A percentile compares a stretch with the other conserved stretches of the same genome.
Evolutionary conservation across 30 jellyfish, hydroid and myxozoan species (phyloP).

Genomic region (Cassiopea xamachana): DNA sequence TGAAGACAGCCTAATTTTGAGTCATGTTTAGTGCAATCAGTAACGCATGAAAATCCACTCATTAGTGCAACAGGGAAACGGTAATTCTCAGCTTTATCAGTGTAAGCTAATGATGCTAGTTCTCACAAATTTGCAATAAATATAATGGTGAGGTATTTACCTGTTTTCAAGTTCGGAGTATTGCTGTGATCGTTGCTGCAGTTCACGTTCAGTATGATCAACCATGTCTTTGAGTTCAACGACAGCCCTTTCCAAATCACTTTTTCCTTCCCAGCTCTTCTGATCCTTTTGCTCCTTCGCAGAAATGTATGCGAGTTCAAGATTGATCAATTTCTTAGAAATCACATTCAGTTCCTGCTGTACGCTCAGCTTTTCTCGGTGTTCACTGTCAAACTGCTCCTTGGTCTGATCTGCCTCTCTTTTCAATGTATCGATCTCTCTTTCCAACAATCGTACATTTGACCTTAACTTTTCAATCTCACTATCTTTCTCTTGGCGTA

Average conservation of each 20-base stretch:
- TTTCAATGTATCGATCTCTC: slow-evolving; percentile 82
- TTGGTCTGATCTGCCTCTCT: slow-evolving; percentile 76
- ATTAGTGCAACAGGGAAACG: no score
- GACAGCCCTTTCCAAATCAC: slow-evolving; percentile 78
- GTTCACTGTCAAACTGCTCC: slow-evolving; percentile 69
- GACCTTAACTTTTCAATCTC: slow-evolving; percentile 88
- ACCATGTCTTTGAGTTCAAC: slow-evolving; percentile 80
- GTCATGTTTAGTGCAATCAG: no score
- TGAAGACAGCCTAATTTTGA: no score
- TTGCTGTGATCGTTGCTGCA: slow-evolving; percentile 70
- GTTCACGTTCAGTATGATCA: slow-evolving; percentile 85
- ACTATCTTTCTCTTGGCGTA: slow-evolving; percentile 91
- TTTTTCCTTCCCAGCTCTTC: slow-evolving; percentile 71
- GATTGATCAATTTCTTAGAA: slow-evolving; percentile 75
- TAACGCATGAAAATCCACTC: no score
- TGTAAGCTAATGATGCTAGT: no score
- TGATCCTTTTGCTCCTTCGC: slow-evolving; percentile 81
- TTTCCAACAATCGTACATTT: slow-evolving; percentile 75
- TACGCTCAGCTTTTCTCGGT: slow-evolving; percentile 73
- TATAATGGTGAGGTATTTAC: slow-evolving; percentile 9
- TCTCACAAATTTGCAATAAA: neutral
- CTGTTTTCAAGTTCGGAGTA: slow-evolving; percentile 70
- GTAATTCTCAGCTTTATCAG: no score
- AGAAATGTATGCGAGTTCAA: slow-evolving; percentile 84
- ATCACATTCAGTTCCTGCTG: slow-evolving; percentile 87